phyloP scores from a whole-genome alignment of 1,140 invertebrate genomes.

The Diuraphis noxia region DNA sequence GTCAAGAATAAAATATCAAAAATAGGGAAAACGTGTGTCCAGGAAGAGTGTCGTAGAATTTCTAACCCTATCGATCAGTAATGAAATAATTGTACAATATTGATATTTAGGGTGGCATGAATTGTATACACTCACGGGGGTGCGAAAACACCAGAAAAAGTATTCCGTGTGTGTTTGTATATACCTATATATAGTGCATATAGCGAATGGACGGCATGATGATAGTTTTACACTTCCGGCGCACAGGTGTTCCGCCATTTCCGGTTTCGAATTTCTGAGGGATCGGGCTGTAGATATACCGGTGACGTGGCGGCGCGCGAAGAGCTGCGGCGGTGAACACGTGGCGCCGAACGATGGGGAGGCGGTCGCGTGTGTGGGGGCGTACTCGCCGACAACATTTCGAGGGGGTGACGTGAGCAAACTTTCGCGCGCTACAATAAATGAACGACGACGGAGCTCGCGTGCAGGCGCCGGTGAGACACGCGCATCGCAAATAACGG shows the following conservation, averaged over 20 bases:
- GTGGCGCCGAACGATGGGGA: background rate
- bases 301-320: background rate
- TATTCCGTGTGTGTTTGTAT: background rate
- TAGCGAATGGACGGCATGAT: background rate
- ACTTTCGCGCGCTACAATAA: background rate
- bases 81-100: background rate
- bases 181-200: background rate
- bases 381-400: background rate
- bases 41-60: background rate
- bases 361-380: background rate
- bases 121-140: background rate
- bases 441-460: background rate
- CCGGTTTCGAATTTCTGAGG: constrained; percentile 5
- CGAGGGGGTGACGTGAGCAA: background rate
- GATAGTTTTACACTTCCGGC: background rate
- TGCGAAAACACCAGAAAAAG: background rate
- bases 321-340: background rate
- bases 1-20: background rate
- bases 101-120: background rate
- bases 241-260: background rate
- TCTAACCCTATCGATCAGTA: background rate
- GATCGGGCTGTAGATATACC: background rate
- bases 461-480: background rate
- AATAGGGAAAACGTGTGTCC: background rate
- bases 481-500: background rate